Evolutionary conservation across 2,113 vertebrate genomes (phyloP), one percentile per base, ranked within the genome.

Genomic region (Upupa epops): DNA sequence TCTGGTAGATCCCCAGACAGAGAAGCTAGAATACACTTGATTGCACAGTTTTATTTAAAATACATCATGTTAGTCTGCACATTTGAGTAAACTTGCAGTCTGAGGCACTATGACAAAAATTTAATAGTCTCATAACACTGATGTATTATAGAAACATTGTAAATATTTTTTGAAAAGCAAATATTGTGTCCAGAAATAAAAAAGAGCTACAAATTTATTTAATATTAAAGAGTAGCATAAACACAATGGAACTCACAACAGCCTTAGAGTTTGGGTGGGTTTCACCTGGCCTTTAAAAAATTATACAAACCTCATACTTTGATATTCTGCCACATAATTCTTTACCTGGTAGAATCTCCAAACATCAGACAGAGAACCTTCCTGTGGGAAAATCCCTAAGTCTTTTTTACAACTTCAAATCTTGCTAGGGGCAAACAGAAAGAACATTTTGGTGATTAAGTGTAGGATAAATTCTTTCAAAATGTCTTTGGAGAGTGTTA

Each of bases 361-460:
- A 69, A 75, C 18, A 14, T 83, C 73, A 91, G n/a, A 48, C 28
- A 85, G 68, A 2, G 56, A 94, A 12, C 22, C 40, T 86, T 84
- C 58, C 77, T 94, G 61, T 78, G 73, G 77, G 88, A 94, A 95
- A 95, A 92, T 79, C 54, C 70, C 58, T 60, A 75, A 65, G n/a
- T 46, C 83, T 70, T 82, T 65, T 42, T 86, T 84, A 65, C 2
- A 3, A 79, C 51, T 18, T 6, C 75, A 58, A 78, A 79, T 90
- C 63, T 93, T 81, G 63, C 80, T 61, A 63, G 58, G 12, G 77
- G 55, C 80, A 90, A 90, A 36, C 11, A 88, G 52, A 92, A 68
- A 71, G 56, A 95, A 71, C 1, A 0, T 94, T 94, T 90, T 65
- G 65, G 66, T 85, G 61, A 89, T 75, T 94, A 94, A 91, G 55